phyloP scores from a whole-genome alignment of 2,888 invertebrate genomes.

The Glomeris marginata region DNA sequence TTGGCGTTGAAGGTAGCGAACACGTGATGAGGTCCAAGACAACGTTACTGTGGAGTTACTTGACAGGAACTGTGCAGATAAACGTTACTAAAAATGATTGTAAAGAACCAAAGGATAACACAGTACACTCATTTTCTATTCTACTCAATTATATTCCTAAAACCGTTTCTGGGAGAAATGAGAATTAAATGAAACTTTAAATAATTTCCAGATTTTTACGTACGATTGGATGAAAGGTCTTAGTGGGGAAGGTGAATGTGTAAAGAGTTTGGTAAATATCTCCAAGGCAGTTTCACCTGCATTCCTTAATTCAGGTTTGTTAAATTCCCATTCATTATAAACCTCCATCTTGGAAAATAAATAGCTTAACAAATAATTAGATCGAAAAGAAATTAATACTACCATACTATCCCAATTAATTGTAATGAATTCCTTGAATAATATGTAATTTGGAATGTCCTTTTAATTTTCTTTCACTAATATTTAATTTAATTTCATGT shows the following conservation, averaged over 20 bases:
- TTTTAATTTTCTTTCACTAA: no score
- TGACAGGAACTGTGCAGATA: conserved; percentile 1
- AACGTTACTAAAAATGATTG: conserved; percentile 5
- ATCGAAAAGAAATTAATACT: no score
- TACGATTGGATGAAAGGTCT: conserved; percentile 20
- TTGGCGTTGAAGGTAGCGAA: conserved; percentile 1
- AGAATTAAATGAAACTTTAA: background rate
- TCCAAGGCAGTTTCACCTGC: conserved; percentile 64
- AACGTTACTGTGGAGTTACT: conserved; percentile 1
- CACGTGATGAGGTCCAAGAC: conserved; percentile 2
- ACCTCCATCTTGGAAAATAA: no score
- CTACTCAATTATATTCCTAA: background rate
- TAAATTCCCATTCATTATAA: no score
- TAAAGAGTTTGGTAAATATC: conserved; percentile 54
- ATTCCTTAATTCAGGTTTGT: conserved; percentile 45
- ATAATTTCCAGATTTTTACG: conserved; percentile 15
- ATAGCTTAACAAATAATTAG: no score
- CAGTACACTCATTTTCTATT: conserved; percentile 1
- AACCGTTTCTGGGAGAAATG: background rate
- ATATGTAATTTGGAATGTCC: no score
- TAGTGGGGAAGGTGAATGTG: conserved; percentile 35
- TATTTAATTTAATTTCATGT: no score
- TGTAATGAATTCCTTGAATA: no score
- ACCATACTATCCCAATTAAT: no score
- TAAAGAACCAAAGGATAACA: background rate